Evolutionary conservation across 2,113 vertebrate genomes (phyloP).

Genomic region (Lota lota): DNA sequence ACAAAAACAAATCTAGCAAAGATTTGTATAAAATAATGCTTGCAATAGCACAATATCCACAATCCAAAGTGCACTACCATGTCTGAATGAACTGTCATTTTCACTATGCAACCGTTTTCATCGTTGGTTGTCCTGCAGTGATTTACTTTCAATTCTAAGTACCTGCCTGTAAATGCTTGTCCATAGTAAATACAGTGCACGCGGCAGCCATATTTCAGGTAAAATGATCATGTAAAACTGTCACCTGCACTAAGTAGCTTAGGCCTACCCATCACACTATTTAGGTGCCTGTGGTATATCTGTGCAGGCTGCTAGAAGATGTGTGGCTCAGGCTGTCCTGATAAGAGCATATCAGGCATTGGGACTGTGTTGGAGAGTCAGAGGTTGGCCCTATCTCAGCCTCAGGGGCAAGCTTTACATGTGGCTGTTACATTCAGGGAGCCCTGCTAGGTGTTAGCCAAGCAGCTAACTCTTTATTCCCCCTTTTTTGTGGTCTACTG

Average conservation of each 20-base stretch:
- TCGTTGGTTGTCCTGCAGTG: constrained; percentile 15
- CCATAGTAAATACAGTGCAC: constrained; percentile 22
- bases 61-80: too few relatives aligned
- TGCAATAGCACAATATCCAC: too few relatives aligned
- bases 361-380: constrained; percentile 52
- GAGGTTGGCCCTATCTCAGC: constrained; percentile 59
- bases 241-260: constrained; percentile 28
- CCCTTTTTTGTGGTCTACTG: too few relatives aligned
- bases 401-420: constrained; percentile 33
- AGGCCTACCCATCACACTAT: constrained; percentile 24
- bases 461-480: constrained; percentile 10
- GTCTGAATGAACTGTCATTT: not conserved
- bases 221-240: constrained; percentile 33
- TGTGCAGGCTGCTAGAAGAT: constrained; percentile 49
- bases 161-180: constrained; percentile 28
- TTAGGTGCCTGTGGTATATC: constrained; percentile 30
- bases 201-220: constrained; percentile 26
- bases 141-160: constrained; percentile 40
- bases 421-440: constrained; percentile 32
- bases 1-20: too few relatives aligned
- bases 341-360: constrained; percentile 65
- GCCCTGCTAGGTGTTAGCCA: constrained; percentile 6
- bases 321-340: constrained; percentile 46
- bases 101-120: constrained; percentile 27
- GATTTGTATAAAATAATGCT: too few relatives aligned